phyloP scores from a whole-genome alignment of 2,797 vertebrate species.

The Hydrophis major region DNA sequence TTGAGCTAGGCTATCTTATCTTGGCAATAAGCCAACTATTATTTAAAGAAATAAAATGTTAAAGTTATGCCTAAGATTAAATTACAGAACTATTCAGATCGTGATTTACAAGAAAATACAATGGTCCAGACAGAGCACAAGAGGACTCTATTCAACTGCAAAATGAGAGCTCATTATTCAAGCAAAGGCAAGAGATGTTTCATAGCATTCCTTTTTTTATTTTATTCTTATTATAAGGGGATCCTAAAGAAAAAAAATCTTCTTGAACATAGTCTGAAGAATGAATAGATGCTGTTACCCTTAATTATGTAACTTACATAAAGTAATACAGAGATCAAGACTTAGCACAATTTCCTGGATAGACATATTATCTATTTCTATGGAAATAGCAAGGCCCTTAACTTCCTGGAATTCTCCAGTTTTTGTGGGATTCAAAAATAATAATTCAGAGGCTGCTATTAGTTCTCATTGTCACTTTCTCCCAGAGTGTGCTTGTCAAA shows the following conservation, averaged over 20 bases:
- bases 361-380: background rate
- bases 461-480: constrained; percentile 62
- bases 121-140: background rate
- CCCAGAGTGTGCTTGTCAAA: constrained; percentile 95
- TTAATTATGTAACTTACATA: background rate
- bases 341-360: background rate
- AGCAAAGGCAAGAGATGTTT: background rate
- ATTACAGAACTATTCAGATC: background rate
- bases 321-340: background rate
- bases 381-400: background rate
- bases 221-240: background rate
- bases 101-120: background rate
- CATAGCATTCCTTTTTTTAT: background rate
- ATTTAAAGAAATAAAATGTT: background rate
- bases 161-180: background rate
- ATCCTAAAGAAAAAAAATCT: background rate
- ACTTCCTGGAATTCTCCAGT: background rate
- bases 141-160: background rate
- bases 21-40: background rate
- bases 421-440: background rate
- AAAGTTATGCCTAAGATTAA: background rate
- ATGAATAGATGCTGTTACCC: background rate
- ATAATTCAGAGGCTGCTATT: background rate
- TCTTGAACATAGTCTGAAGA: background rate
- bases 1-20: background rate